Evolutionary conservation across 2,113 vertebrate genomes (phyloP).

Genomic region (Nanorana parkeri): DNA sequence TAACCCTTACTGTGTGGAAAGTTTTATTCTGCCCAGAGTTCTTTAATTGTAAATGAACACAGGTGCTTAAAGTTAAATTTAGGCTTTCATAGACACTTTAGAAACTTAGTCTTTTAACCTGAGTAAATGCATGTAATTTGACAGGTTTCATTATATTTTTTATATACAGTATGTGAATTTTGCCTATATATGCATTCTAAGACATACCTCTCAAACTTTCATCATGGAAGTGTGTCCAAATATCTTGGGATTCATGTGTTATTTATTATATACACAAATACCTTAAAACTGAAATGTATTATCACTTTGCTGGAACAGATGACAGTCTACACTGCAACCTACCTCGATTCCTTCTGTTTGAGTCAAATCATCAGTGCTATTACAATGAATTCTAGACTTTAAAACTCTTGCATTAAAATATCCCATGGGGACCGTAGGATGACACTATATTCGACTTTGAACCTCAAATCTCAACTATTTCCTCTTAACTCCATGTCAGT

Average conservation of each 20-base stretch:
- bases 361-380: constrained; percentile 14
- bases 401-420: constrained; percentile 24
- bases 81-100: too few relatives aligned
- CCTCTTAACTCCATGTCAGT: constrained; percentile 40
- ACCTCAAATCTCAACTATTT: constrained; percentile 37
- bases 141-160: too few relatives aligned
- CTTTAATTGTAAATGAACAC: too few relatives aligned
- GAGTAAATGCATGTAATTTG: too few relatives aligned
- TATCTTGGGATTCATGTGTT: background rate
- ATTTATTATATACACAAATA: background rate
- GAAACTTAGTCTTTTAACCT: too few relatives aligned
- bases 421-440: constrained; percentile 38
- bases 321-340: constrained; percentile 12
- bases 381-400: constrained; percentile 32
- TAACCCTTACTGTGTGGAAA: too few relatives aligned
- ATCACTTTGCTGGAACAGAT: background rate
- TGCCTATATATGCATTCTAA: too few relatives aligned
- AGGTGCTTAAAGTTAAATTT: too few relatives aligned
- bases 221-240: background rate
- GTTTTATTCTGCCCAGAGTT: too few relatives aligned
- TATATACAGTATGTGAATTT: too few relatives aligned
- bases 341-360: constrained; percentile 19
- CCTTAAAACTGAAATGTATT: background rate
- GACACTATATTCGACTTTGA: constrained; percentile 39
- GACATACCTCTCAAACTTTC: too few relatives aligned